Percentiles rank a stretch among this genome's conserved stretches.
Evolutionary conservation across 2,113 vertebrate species (phyloP).

Genomic region (Corythornis vintsioides): DNA sequence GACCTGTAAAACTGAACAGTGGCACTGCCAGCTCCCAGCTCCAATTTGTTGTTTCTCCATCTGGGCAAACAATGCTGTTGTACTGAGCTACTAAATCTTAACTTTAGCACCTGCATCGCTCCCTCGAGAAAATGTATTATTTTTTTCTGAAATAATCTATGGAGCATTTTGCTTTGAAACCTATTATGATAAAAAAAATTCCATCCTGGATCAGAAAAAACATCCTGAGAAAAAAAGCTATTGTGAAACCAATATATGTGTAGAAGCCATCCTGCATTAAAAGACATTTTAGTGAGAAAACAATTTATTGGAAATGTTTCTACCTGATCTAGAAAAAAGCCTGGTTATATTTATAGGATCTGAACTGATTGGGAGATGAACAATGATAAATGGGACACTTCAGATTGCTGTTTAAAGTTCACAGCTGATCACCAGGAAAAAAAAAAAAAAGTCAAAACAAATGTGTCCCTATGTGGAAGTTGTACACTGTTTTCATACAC

Average conservation of each 20-base stretch:
- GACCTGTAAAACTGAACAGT: background rate
- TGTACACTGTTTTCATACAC: background rate
- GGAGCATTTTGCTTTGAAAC: background rate
- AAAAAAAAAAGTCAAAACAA: background rate
- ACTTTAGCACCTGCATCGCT: background rate
- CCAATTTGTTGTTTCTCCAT: background rate
- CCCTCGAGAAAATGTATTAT: background rate
- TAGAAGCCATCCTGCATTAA: background rate
- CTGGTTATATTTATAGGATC: background rate
- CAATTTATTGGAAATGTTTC: background rate
- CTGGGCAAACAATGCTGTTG: background rate
- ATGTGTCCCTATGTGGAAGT: background rate
- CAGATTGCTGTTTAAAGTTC: background rate
- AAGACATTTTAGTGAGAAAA: background rate
- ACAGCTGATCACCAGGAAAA: background rate
- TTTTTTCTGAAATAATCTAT: background rate
- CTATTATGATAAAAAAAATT: background rate
- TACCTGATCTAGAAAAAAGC: background rate
- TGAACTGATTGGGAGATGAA: background rate
- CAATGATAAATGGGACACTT: background rate
- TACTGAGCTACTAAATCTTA: background rate
- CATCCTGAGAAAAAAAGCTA: background rate
- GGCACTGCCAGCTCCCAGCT: background rate
- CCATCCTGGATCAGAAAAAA: background rate
- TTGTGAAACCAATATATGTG: rapidly evolving